These are phyloP conservation scores for Timandra comae DNA, from an alignment of 2,888 invertebrate genomes.

Conservation along the genomic window DNA sequence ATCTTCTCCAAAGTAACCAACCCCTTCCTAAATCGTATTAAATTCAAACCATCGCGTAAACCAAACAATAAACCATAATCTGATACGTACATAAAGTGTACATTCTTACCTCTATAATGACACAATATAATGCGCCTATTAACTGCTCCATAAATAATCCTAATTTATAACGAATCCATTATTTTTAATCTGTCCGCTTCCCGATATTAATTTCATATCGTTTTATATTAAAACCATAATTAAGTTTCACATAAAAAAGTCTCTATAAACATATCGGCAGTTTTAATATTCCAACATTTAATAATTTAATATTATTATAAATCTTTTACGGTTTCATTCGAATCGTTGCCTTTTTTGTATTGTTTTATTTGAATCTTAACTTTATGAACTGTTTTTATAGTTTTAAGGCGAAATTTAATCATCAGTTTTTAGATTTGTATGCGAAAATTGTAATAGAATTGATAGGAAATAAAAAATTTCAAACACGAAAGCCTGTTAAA, in stretches of 20 bases:
- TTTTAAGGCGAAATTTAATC: too few species aligned
- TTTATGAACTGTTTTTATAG: too few species aligned
- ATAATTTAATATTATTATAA: slow-evolving; percentile 62
- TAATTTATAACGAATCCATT: slow-evolving; percentile 67
- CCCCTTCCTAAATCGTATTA: too few species aligned
- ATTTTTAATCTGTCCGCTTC: slow-evolving; percentile 59
- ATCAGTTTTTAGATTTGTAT: too few species aligned
- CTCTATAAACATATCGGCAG: slow-evolving; percentile 53
- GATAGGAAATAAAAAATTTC: too few species aligned
- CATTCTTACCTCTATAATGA: slow-evolving; percentile 33
- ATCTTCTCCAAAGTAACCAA: too few species aligned
- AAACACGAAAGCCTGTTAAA: too few species aligned
- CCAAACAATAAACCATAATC: slow-evolving; percentile 13
- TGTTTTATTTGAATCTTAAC: too few species aligned
- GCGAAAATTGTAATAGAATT: too few species aligned
- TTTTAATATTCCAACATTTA: slow-evolving; percentile 55
- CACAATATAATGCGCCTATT: slow-evolving; percentile 51
- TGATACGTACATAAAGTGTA: slow-evolving; percentile 9
- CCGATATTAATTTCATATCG: slow-evolving; percentile 64
- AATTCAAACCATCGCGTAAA: slow-evolving; percentile 9
- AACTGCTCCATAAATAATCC: slow-evolving; percentile 59
- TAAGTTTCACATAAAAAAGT: slow-evolving; percentile 62
- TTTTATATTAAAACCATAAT: slow-evolving; percentile 70
- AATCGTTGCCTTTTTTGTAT: slow-evolving; percentile 53
- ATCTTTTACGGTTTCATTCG: slow-evolving; percentile 53